Conservation (phyloP, 2,888 invertebrate genomes). For the Sialis lutaria region DNA sequence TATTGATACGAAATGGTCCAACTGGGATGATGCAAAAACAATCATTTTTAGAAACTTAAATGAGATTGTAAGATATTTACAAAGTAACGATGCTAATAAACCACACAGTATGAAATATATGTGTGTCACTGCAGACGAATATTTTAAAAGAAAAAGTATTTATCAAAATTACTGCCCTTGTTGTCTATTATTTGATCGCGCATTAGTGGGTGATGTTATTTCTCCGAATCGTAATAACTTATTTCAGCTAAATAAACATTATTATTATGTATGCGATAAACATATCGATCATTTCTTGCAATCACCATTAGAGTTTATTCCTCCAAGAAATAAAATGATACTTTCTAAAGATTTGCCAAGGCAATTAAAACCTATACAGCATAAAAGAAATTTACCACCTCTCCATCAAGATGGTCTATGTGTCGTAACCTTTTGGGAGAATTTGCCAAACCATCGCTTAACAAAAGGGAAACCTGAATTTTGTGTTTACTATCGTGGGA, state of each 20-base stretch:
- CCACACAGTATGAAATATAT: constrained; percentile 32
- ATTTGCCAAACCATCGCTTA: constrained; percentile 29
- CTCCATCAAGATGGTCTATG: constrained; percentile 38
- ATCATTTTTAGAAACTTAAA: constrained; percentile 22
- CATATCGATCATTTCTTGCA: constrained; percentile 31
- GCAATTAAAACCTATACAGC: constrained; percentile 11
- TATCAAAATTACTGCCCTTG: constrained; percentile 39
- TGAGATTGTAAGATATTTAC: constrained; percentile 33
- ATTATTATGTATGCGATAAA: constrained; percentile 41
- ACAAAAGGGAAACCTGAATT: constrained; percentile 26
- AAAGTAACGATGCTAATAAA: constrained; percentile 25
- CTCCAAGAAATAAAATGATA: constrained; percentile 16
- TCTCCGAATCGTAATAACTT: constrained; percentile 35
- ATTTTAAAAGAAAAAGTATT: constrained; percentile 28
- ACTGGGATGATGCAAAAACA: constrained; percentile 27
- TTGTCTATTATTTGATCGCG: constrained; percentile 28
- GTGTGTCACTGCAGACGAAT: constrained; percentile 36
- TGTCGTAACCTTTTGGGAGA: constrained; percentile 38
- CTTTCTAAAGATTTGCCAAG: constrained; percentile 33
- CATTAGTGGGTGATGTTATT: constrained; percentile 23
- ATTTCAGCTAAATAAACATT: constrained; percentile 32
- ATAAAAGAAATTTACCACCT: neutral
- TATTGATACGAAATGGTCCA: constrained; percentile 34
- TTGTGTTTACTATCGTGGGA: constrained; percentile 30
- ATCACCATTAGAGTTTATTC: constrained; percentile 26